Evolutionary conservation across 2,113 vertebrate genomes (phyloP), one percentile per base, ranked within the genome.

Genomic region (Erythrolamprus reginae): DNA sequence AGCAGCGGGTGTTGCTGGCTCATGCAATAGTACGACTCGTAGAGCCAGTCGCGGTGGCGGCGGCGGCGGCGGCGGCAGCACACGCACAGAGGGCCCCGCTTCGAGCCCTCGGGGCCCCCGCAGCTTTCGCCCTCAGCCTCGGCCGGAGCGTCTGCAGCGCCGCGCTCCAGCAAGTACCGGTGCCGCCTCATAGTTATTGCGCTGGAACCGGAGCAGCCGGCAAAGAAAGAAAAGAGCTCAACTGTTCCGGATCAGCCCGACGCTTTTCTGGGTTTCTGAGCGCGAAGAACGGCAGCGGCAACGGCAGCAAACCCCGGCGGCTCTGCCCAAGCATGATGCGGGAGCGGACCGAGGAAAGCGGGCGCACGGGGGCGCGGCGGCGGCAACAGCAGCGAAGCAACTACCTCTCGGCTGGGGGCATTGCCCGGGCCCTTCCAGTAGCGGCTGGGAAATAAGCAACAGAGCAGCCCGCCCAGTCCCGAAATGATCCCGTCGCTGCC

Each of bases 1-100:
- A 99, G 98, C 90, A 99, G 98, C 89, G 99, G 99, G 97, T 99
- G 98, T 98, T 99, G 99, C 97, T 99, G 99, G 98, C 98, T 99
- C 98, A 99, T 98, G 96, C 98, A 98, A 96, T 98, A 98, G 97
- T 99, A 99, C 89, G 98, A 99, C 97, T 99, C 98, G 87, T 99
- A 99, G 12, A 99, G 98, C 99, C 99, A 99, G 97, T 99, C 99
- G 93, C 98, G 98, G 95, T 98, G 97, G 96, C 96, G 97, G 95
- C 95, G 97, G 94, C 96, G 93, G 45, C 92, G 82, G 93, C 96
- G 93, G 94, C 92, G 86, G 95, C 95, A 91, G 96, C 96, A 93
- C 96, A 94, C 12, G 28, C 89, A 61, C 47, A 4, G 33, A 50
- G 56, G n/a, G 12, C 58, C 89, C 33, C 84, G 33, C 33, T 19